Conservation (phyloP, 2,797 vertebrate genomes). For the Melanotaenia nigrans region DNA sequence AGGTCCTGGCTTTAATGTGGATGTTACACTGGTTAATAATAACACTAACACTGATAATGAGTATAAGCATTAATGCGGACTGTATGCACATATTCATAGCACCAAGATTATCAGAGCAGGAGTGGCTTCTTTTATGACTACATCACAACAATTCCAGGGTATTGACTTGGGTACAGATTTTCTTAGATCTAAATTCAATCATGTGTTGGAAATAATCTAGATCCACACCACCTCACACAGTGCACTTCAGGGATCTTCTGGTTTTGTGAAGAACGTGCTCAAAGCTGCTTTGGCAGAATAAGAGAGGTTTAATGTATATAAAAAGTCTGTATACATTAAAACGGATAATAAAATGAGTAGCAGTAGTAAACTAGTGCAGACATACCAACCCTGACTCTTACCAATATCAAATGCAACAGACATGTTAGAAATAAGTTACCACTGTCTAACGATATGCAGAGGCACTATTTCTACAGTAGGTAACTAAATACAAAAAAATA, state of each 20-base stretch:
- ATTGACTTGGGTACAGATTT: not conserved
- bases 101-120: not conserved
- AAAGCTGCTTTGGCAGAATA: not conserved
- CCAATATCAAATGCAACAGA: not conserved
- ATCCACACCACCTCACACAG: too few species aligned
- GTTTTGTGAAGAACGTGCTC: too few species aligned
- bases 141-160: not conserved
- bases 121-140: not conserved
- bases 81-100: not conserved
- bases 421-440: conserved; percentile 2
- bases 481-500: conserved; percentile 27
- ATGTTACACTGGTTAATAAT: not conserved
- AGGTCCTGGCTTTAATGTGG: too few species aligned
- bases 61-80: not conserved
- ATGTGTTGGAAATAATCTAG: not conserved
- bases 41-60: not conserved
- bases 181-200: not conserved
- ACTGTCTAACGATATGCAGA: conserved; percentile 10
- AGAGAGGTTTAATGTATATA: not conserved
- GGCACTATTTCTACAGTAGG: conserved; percentile 17
- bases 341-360: not conserved
- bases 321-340: not conserved
- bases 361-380: not conserved
- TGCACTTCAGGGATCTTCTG: too few species aligned
- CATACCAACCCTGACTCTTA: not conserved